These are phyloP conservation scores for Digitonthophagus gazella DNA, from an alignment of 2,888 invertebrate genomes.

Conservation along the genomic window DNA sequence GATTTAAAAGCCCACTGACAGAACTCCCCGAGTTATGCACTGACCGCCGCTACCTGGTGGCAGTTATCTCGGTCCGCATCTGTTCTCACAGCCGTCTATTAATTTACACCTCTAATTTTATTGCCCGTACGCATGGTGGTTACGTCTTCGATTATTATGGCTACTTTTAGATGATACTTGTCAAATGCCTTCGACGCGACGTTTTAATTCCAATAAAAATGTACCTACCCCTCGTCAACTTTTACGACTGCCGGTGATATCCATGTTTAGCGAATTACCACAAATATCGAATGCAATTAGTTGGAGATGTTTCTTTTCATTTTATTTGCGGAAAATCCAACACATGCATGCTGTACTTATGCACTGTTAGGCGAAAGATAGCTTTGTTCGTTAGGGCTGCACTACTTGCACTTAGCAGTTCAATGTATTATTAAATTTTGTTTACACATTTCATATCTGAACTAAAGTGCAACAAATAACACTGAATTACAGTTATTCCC, in stretches of 20 bases:
- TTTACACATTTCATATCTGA: no score
- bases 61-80: slow-evolving; percentile 42
- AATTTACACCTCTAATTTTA: slow-evolving; percentile 44
- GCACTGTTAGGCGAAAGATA: no score
- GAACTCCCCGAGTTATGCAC: slow-evolving; percentile 36
- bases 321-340: no score
- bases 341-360: no score
- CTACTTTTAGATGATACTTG: slow-evolving; percentile 27
- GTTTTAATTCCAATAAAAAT: slow-evolving; percentile 24
- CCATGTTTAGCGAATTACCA: slow-evolving; percentile 1
- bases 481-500: no score
- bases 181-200: slow-evolving; percentile 17
- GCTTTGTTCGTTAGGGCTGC: no score
- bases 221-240: not conserved
- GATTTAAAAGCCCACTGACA: slow-evolving; percentile 39
- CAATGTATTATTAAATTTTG: no score
- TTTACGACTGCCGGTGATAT: not conserved
- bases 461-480: no score
- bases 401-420: no score
- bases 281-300: no score
- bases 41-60: slow-evolving; percentile 37
- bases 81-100: slow-evolving; percentile 39
- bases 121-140: slow-evolving; percentile 31
- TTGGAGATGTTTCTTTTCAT: no score
- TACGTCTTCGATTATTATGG: slow-evolving; percentile 24